Evolutionary conservation across 2,888 invertebrate genomes (phyloP).

Genomic region (Rhagonycha fulva): DNA sequence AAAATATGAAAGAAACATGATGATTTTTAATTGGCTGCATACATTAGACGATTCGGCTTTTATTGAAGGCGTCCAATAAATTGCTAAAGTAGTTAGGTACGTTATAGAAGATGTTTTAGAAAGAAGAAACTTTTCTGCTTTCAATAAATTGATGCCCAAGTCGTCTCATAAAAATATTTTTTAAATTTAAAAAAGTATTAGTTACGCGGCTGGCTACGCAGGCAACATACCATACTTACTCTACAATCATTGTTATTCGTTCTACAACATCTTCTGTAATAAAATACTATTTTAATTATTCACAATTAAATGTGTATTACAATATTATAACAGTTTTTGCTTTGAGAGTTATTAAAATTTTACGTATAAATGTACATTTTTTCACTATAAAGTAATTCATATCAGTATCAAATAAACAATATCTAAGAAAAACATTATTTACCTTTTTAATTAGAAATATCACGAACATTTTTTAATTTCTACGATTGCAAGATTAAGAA

Average conservation of each 20-base stretch:
- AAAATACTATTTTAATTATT: not conserved
- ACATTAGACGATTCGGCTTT: slow-evolving; percentile 76
- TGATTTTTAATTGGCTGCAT: slow-evolving; percentile 94
- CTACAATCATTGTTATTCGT: not conserved
- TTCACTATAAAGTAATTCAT: not conserved
- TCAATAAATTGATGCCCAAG: not conserved
- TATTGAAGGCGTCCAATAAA: slow-evolving; percentile 55
- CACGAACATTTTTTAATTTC: too few relatives aligned
- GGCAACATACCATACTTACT: not conserved
- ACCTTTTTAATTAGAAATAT: not conserved
- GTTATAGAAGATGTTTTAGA: slow-evolving; percentile 1
- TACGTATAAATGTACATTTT: not conserved
- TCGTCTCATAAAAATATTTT: not conserved
- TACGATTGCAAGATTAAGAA: too few relatives aligned
- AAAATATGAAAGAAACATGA: slow-evolving; percentile 92
- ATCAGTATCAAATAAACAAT: not conserved
- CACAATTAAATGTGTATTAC: not conserved
- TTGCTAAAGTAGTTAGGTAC: not conserved
- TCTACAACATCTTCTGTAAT: not conserved
- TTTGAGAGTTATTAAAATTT: not conserved
- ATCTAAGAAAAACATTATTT: not conserved
- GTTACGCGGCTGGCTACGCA: not conserved
- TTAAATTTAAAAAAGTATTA: not conserved
- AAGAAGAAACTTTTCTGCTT: not conserved
- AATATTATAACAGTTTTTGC: not conserved